phyloP scores from a whole-genome alignment of 2,888 invertebrate genomes.

The Leptopterna dolabrata region DNA sequence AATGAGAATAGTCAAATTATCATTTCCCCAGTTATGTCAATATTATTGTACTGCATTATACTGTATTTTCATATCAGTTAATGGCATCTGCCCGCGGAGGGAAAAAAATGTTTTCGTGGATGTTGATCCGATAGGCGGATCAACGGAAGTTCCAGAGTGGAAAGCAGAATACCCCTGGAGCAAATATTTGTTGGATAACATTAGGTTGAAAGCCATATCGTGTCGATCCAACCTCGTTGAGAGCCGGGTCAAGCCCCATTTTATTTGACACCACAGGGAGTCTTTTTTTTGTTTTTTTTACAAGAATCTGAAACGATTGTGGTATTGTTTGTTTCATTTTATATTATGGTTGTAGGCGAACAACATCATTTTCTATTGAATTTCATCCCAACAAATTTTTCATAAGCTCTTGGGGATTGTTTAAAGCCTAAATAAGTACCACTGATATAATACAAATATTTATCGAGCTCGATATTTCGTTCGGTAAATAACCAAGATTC shows the following conservation, averaged over 20 bases:
- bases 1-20: too few species aligned
- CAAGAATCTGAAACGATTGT: background rate
- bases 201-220: constrained; percentile 37
- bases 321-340: background rate
- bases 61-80: too few species aligned
- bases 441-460: too few species aligned
- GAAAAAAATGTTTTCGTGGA: background rate
- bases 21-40: too few species aligned
- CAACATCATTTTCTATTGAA: too few species aligned
- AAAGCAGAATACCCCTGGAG: constrained; percentile 11
- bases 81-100: background rate
- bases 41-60: too few species aligned
- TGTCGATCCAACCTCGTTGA: constrained; percentile 8
- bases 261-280: background rate
- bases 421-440: too few species aligned
- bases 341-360: background rate
- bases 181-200: constrained; percentile 12
- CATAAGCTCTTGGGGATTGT: too few species aligned
- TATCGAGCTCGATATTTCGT: too few species aligned
- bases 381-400: too few species aligned
- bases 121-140: background rate
- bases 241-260: background rate
- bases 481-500: too few species aligned
- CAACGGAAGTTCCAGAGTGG: background rate
- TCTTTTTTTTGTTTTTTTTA: background rate